A percentile compares a stretch with the other conserved stretches of the same genome.
These are phyloP conservation scores for Calcarius lapponicus DNA, from an alignment of 2,797 vertebrate genomes.

Conservation along the genomic window DNA sequence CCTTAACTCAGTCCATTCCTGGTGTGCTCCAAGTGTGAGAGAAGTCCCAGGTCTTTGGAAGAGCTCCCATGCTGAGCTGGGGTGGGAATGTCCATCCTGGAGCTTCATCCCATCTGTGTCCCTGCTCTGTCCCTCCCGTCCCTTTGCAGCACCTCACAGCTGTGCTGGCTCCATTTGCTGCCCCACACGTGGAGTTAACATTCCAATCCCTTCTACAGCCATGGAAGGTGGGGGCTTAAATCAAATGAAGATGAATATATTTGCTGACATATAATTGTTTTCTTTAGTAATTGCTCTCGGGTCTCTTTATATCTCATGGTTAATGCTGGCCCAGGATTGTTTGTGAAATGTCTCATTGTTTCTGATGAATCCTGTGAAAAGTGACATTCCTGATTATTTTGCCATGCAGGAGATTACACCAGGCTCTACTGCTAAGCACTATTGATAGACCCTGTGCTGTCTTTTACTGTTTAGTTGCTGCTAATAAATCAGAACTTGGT, in stretches of 20 bases:
- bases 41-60: background rate
- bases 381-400: conserved; percentile 55
- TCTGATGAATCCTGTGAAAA: conserved; percentile 42
- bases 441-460: conserved; percentile 27
- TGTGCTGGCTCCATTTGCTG: background rate
- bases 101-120: background rate
- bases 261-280: conserved; percentile 60
- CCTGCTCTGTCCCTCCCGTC: background rate
- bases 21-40: background rate
- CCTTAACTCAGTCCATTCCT: background rate
- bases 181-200: background rate
- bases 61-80: background rate
- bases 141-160: background rate
- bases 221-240: background rate
- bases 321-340: background rate
- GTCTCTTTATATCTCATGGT: background rate
- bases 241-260: conserved; percentile 46
- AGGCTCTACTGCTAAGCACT: background rate
- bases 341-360: conserved; percentile 47
- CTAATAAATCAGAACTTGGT: background rate
- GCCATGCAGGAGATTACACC: background rate
- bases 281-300: conserved; percentile 48
- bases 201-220: background rate
- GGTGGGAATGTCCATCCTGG: background rate
- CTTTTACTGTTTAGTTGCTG: background rate